These are phyloP conservation scores for Cactoblastis cactorum DNA, from an alignment of 2,888 invertebrate genomes.

Conservation along the genomic window DNA sequence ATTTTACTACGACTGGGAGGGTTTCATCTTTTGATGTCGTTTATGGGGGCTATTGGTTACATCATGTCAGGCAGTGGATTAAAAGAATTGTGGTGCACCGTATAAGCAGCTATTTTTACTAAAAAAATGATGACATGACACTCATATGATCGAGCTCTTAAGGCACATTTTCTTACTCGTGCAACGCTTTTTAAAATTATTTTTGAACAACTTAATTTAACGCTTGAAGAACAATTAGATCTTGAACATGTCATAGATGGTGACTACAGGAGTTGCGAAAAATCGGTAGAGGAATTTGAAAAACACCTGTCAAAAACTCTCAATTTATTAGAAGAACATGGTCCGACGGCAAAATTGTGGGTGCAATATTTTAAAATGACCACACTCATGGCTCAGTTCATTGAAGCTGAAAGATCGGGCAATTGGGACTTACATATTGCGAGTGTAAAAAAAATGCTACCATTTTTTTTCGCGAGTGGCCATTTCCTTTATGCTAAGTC, in stretches of 20 bases:
- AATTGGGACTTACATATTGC: slow-evolving; percentile 7
- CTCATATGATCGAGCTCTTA: slow-evolving; percentile 36
- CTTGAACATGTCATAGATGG: slow-evolving; percentile 24
- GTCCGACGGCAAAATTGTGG: slow-evolving; percentile 1
- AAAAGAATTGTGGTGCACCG: slow-evolving; percentile 18
- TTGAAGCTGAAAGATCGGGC: slow-evolving; percentile 7
- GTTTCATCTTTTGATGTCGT: slow-evolving; percentile 39
- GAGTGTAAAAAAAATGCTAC: slow-evolving; percentile 7
- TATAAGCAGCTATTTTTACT: slow-evolving; percentile 32
- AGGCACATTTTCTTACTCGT: slow-evolving; percentile 37
- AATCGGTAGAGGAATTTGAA: background rate
- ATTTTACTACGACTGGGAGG: slow-evolving; percentile 38
- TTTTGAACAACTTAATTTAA: background rate
- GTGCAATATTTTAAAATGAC: slow-evolving; percentile 8
- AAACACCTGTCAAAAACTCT: slow-evolving; percentile 1
- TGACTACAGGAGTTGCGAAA: slow-evolving; percentile 7
- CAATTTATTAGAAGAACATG: slow-evolving; percentile 3
- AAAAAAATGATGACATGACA: slow-evolving; percentile 39
- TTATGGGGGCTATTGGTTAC: slow-evolving; percentile 16
- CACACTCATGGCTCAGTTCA: slow-evolving; percentile 2
- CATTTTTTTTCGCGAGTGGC: slow-evolving; percentile 8
- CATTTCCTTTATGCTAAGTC: slow-evolving; percentile 23
- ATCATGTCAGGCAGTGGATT: slow-evolving; percentile 42
- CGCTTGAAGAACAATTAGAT: background rate
- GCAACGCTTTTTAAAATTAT: slow-evolving; percentile 21